These are phyloP conservation scores for Drosophila orena DNA, from an alignment of 1,140 invertebrate species.

Conservation along the genomic window DNA sequence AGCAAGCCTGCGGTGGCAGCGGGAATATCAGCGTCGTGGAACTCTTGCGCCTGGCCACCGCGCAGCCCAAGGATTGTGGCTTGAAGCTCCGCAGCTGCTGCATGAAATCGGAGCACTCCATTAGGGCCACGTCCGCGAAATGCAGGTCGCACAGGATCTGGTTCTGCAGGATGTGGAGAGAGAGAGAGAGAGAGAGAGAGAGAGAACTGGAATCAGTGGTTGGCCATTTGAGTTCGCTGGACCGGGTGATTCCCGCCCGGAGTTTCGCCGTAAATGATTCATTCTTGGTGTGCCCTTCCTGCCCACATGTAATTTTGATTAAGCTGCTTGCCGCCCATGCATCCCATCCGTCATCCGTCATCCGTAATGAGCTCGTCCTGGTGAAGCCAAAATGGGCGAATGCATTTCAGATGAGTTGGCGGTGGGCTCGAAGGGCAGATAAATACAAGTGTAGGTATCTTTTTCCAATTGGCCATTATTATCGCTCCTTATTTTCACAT, in stretches of 20 bases:
- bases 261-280: slow-evolving; percentile 23
- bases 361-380: slow-evolving; percentile 63
- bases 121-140: slow-evolving; percentile 93
- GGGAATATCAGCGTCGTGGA: slow-evolving; percentile 97
- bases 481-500: not conserved
- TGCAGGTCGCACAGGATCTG: slow-evolving; percentile 85
- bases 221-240: not conserved
- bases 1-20: slow-evolving; percentile 96
- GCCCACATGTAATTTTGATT: slow-evolving; percentile 30
- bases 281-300: slow-evolving; percentile 1
- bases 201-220: not conserved
- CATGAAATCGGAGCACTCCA: slow-evolving; percentile 98
- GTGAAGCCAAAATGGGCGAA: slow-evolving; percentile 59
- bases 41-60: slow-evolving; percentile 95
- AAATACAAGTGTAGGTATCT: not conserved
- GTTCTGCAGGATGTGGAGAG: slow-evolving; percentile 59
- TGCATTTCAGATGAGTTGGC: slow-evolving; percentile 67
- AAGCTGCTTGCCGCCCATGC: slow-evolving; percentile 20
- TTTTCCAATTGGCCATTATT: not conserved
- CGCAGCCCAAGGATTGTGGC: slow-evolving; percentile 96
- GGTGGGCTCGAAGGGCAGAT: not conserved
- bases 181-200: too few relatives aligned
- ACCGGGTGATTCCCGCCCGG: not conserved
- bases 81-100: slow-evolving; percentile 97
- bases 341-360: too few relatives aligned